These are phyloP conservation scores for Drosophila suzukii DNA, from an alignment of 1,140 invertebrate genomes.

Conservation along the genomic window DNA sequence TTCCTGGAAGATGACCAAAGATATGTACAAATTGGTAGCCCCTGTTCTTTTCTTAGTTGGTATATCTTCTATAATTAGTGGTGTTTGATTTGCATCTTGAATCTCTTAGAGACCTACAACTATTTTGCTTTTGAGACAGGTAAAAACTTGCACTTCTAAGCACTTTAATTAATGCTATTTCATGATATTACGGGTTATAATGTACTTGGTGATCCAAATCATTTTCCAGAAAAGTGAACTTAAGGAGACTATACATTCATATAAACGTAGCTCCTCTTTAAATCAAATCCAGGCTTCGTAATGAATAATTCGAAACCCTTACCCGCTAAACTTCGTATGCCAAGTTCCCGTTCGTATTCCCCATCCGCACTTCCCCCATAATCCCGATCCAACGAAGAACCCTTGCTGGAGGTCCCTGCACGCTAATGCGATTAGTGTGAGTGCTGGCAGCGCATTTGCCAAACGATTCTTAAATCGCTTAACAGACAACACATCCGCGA, in stretches of 20 bases:
- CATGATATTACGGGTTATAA: too few relatives aligned
- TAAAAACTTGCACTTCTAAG: too few relatives aligned
- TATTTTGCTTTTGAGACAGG: too few relatives aligned
- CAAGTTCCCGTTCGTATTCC: background rate
- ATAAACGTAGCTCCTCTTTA: background rate
- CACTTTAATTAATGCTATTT: too few relatives aligned
- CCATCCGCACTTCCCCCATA: background rate
- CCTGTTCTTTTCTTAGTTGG: too few relatives aligned
- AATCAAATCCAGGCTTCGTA: background rate
- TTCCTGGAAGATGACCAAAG: too few relatives aligned
- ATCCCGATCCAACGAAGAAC: background rate
- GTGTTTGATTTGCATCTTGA: too few relatives aligned
- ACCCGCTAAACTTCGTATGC: background rate
- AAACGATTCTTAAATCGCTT: conserved; percentile 38
- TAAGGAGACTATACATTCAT: background rate
- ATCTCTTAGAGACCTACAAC: too few relatives aligned
- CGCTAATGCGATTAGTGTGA: conserved; percentile 52
- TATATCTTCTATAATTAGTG: too few relatives aligned
- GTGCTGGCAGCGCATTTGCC: conserved; percentile 24
- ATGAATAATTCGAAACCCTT: background rate
- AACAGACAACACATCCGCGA: background rate
- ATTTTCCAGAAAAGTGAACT: too few relatives aligned
- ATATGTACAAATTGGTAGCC: too few relatives aligned
- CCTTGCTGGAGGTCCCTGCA: background rate
- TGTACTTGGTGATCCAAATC: background rate